A percentile compares a stretch with the other conserved stretches of the same genome.
phyloP scores from a whole-genome alignment of 2,888 invertebrate species.

The Drosophila hamatofila region DNA sequence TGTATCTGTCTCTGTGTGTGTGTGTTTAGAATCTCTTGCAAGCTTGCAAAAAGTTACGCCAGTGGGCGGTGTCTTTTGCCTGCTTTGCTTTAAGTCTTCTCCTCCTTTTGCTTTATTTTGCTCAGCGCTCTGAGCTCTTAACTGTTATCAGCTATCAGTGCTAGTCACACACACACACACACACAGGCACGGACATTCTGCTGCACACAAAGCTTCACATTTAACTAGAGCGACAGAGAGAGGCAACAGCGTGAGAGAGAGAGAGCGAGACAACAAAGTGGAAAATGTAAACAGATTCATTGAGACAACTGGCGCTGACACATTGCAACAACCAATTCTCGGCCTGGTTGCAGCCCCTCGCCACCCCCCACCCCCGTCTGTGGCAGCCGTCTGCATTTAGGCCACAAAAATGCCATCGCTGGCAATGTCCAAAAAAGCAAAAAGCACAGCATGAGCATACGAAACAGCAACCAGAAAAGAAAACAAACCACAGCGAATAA shows the following conservation, averaged over 20 bases:
- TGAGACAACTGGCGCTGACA: conserved; percentile 75
- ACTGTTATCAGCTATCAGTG: conserved; percentile 71
- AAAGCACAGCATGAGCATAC: conserved; percentile 50
- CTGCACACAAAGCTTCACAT: conserved; percentile 5
- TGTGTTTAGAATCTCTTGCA: conserved; percentile 40
- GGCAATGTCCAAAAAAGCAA: conserved; percentile 72
- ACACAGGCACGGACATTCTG: conserved; percentile 8
- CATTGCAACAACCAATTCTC: conserved; percentile 53
- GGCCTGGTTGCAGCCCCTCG: neutral
- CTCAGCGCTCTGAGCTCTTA: conserved; percentile 21
- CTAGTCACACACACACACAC: conserved; percentile 26
- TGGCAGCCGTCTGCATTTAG: conserved; percentile 61
- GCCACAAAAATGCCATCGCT: conserved; percentile 80
- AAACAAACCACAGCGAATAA: conserved; percentile 1
- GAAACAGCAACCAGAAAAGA: conserved; percentile 30
- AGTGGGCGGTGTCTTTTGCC: conserved; percentile 58
- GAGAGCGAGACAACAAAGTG: conserved; percentile 54
- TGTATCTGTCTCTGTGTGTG: no score
- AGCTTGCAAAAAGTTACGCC: conserved; percentile 49
- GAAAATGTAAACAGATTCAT: conserved; percentile 76
- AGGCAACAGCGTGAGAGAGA: neutral
- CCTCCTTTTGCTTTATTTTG: neutral
- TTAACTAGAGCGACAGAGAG: conserved; percentile 7
- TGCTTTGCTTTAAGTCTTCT: conserved; percentile 6
- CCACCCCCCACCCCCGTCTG: neutral